phyloP scores from a whole-genome alignment of 2,113 vertebrate species.

The Callaeas wilsoni region DNA sequence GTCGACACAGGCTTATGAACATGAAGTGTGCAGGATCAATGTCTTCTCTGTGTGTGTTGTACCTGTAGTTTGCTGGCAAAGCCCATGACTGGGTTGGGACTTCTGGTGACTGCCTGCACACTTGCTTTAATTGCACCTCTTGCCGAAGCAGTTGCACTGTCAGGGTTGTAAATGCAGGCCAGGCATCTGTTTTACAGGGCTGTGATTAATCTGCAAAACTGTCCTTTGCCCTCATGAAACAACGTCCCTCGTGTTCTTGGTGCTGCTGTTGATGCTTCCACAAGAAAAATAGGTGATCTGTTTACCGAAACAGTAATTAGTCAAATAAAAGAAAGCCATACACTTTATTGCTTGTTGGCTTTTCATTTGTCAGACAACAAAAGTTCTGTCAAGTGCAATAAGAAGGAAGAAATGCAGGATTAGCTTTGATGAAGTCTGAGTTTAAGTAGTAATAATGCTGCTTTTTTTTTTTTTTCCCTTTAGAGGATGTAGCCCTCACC shows the following conservation, averaged over 20 bases:
- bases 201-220: not conserved
- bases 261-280: not conserved
- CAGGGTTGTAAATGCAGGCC: not conserved
- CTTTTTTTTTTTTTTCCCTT: not conserved
- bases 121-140: not conserved
- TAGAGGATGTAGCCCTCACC: not conserved
- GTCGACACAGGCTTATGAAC: not conserved
- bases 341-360: constrained; percentile 27
- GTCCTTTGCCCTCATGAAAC: constrained; percentile 14
- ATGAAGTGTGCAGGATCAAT: not conserved
- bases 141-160: not conserved
- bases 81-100: not conserved
- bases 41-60: not conserved
- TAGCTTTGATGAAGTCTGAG: not conserved
- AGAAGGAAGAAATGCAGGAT: not conserved
- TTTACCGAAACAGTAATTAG: constrained; percentile 10
- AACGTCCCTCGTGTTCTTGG: not conserved
- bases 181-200: not conserved
- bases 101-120: not conserved
- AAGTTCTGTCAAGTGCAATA: constrained; percentile 41
- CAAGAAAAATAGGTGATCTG: constrained; percentile 13
- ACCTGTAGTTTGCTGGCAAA: not conserved
- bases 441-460: not conserved
- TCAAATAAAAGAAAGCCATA: not conserved
- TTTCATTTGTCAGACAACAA: constrained; percentile 40